Conservation (phyloP, 2,888 invertebrate species). For the Oxycera nigricornis region DNA sequence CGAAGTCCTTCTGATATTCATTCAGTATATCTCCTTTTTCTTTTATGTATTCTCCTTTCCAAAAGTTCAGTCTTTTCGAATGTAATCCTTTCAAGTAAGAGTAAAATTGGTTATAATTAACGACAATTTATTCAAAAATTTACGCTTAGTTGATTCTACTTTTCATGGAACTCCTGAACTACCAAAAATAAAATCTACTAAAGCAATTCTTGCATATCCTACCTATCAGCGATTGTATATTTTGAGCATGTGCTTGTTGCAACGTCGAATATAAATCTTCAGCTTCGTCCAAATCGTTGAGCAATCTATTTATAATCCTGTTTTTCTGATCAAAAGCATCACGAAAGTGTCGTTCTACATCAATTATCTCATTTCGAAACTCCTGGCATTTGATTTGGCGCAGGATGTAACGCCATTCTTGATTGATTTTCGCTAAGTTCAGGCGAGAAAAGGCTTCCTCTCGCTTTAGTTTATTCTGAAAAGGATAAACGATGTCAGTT, state of each 20-base stretch:
- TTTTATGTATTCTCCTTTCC: constrained; percentile 65
- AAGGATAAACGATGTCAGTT: constrained; percentile 31
- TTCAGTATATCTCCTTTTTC: constrained; percentile 66
- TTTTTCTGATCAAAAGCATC: constrained; percentile 72
- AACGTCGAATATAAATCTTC: constrained; percentile 77
- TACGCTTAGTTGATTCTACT: too few species aligned
- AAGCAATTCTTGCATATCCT: too few species aligned
- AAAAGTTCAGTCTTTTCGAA: constrained; percentile 65
- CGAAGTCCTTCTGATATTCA: constrained; percentile 66
- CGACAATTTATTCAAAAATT: too few species aligned
- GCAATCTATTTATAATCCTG: constrained; percentile 68
- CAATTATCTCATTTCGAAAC: constrained; percentile 72
- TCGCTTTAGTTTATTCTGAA: constrained; percentile 80
- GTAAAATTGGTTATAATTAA: constrained; percentile 40
- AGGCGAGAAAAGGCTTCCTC: constrained; percentile 80
- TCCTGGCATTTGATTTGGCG: constrained; percentile 79
- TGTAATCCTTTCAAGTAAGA: constrained; percentile 70
- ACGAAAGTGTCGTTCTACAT: constrained; percentile 60
- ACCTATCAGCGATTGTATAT: constrained; percentile 74
- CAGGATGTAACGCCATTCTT: constrained; percentile 81
- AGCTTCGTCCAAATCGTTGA: constrained; percentile 72
- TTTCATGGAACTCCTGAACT: too few species aligned
- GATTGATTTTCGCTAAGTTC: constrained; percentile 84
- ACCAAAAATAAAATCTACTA: too few species aligned
- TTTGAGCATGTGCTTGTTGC: constrained; percentile 76